These are phyloP conservation scores for Enhydra lutris DNA, from an alignment of 2,113 vertebrate genomes.

Conservation along the genomic window DNA sequence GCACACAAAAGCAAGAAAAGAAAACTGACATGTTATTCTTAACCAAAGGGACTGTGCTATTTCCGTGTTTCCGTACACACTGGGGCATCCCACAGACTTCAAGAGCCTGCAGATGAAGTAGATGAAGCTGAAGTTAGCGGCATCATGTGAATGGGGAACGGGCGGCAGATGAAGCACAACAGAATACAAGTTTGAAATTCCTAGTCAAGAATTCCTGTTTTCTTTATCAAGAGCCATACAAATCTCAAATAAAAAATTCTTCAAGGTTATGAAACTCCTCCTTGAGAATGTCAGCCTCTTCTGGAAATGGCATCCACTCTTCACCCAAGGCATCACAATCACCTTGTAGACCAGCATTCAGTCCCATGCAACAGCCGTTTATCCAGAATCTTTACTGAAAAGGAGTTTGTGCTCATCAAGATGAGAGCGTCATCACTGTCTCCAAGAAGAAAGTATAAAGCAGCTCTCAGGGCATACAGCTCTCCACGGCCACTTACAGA, in stretches of 20 bases:
- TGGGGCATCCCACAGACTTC: constrained; percentile 62
- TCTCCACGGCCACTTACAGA: constrained; percentile 18
- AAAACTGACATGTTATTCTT: constrained; percentile 64
- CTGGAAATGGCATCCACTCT: constrained; percentile 34
- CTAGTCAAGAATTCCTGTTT: neutral
- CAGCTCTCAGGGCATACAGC: neutral
- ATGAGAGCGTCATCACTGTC: constrained; percentile 11
- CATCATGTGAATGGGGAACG: neutral
- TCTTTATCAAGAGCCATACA: neutral
- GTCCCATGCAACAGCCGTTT: neutral
- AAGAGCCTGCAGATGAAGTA: constrained; percentile 45
- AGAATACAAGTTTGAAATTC: constrained; percentile 1
- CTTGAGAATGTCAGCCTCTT: constrained; percentile 22
- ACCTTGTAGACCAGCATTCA: neutral
- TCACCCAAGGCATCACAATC: constrained; percentile 9
- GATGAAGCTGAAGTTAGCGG: neutral
- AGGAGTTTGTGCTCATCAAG: neutral
- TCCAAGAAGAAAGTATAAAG: constrained; percentile 50
- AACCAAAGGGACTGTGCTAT: constrained; percentile 57
- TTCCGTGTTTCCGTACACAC: constrained; percentile 41
- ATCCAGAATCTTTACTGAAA: constrained; percentile 20
- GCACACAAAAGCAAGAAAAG: constrained; percentile 64
- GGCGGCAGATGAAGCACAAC: neutral
- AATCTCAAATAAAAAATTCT: neutral
- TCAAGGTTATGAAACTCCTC: neutral